phyloP scores from a whole-genome alignment of 2,113 vertebrate species.

The rabbit (Oryctolagus cuniculus) region mOryCun1.1 NC_091443.1:24246001-24246500 shows the following conservation, averaged over 20 bases:
- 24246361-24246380: not conserved
- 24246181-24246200: not conserved
- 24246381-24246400: not conserved
- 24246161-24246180: no score
- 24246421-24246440: not conserved
- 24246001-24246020: no score
- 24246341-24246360: not conserved
- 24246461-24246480: not conserved
- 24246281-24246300: not conserved
- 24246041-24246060: no score
- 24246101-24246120: no score
- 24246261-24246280: not conserved
- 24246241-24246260: not conserved
- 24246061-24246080: no score
- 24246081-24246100: no score
- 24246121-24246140: no score
- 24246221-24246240: not conserved
- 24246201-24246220: not conserved
- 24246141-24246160: no score
- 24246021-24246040: no score
- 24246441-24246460: not conserved
- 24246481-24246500: not conserved
- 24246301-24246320: not conserved
- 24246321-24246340: conserved; percentile 22
- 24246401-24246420: not conserved